Evolutionary conservation across 2,113 vertebrate genomes (phyloP), one percentile per base, ranked within the genome.

Genomic region (Saguinus midas): DNA sequence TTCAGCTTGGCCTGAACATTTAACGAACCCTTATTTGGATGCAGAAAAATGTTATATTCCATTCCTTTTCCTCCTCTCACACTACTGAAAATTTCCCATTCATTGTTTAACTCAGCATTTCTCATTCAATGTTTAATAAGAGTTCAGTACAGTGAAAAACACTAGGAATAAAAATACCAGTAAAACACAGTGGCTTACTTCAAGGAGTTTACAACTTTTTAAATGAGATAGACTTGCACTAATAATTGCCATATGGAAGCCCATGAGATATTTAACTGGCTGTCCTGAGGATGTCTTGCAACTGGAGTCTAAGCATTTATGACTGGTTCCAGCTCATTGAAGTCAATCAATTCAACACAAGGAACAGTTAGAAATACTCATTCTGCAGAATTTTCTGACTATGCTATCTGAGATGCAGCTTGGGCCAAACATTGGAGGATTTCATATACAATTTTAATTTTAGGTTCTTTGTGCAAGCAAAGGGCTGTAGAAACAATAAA

Each of bases 51-150:
- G 13, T 58, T 76, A 29, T 72, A 70, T 80, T 12, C 5, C 52
- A 68, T 86, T 94, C 29, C 48, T 83, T 57, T 40, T 10, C 13
- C 1, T 91, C 14, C 43, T 68, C 23, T 96, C 29, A 78, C 9
- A 52, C n/a, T 35, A 40, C 11, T 79, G 32, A 18, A 89, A 82
- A 94, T 85, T 87, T 75, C 32, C 45, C 23, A 64, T 55, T 94
- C 27, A 37, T 66, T 96, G 25, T 83, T 97, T 95, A 75, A n/a
- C 48, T 93, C 70, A 55, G 17, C 57, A 12, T 85, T 94, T 90
- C n/a, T 89, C 35, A 58, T 61, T 96, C 55, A 80, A 21, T 90
- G 55, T 85, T 96, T 61, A 88, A 85, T 88, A 73, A 87, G 40
- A 92, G 80, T 58, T 86, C 4, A 70, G 2, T 9, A 73, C 4